phyloP scores from a whole-genome alignment of 2,113 vertebrate genomes.

The Andinoacara biseriatus region DNA sequence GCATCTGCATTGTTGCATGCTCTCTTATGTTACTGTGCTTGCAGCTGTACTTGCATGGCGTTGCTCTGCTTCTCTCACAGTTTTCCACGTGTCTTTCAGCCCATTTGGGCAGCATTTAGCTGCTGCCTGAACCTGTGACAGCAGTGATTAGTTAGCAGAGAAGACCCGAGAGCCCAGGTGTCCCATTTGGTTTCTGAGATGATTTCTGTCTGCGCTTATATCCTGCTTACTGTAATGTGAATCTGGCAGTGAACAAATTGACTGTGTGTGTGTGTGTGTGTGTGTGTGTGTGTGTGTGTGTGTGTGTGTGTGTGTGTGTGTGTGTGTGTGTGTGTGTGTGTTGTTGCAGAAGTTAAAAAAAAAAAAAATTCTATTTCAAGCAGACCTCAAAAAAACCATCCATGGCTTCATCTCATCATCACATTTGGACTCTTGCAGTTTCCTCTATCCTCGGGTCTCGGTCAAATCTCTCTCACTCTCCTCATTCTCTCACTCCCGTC shows the following conservation, averaged over 20 bases:
- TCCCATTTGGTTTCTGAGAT: slow-evolving; percentile 1
- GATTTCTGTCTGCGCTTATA: slow-evolving; percentile 10
- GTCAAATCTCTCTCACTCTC: background rate
- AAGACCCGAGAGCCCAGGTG: background rate
- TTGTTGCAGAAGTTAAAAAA: background rate
- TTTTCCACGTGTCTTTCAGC: background rate
- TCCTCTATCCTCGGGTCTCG: background rate
- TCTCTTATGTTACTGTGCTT: background rate
- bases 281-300: background rate
- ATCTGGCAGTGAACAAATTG: slow-evolving; percentile 25
- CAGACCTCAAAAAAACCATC: background rate
- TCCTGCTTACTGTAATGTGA: slow-evolving; percentile 17
- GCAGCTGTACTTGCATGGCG: background rate
- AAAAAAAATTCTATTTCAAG: background rate
- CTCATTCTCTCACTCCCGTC: background rate
- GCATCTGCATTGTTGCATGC: background rate
- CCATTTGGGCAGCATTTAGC: slow-evolving; percentile 10
- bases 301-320: background rate
- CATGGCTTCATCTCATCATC: background rate
- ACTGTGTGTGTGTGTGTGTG: background rate
- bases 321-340: too few relatives aligned
- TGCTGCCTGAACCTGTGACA: slow-evolving; percentile 9
- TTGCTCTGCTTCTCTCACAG: background rate
- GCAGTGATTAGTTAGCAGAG: slow-evolving; percentile 16
- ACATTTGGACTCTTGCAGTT: background rate